Percentiles rank a stretch among this genome's conserved stretches.
phyloP scores from a whole-genome alignment of 2,797 vertebrate species.

The Pteronotus mesoamericanus region DNA sequence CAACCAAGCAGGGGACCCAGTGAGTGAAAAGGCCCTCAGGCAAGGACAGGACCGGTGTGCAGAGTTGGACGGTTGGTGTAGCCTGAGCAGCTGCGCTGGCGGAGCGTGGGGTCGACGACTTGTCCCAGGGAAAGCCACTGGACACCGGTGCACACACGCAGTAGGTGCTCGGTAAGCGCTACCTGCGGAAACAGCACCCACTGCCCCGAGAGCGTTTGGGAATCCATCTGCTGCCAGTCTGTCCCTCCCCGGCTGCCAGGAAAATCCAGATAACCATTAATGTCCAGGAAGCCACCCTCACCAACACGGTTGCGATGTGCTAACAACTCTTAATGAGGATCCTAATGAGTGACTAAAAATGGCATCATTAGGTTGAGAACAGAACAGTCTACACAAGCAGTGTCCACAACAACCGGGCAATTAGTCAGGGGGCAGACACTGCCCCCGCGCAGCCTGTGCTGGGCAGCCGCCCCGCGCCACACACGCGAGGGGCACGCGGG shows the following conservation, averaged over 20 bases:
- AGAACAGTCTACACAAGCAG: conserved; percentile 58
- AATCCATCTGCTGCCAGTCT: conserved; percentile 21
- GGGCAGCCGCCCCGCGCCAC: background rate
- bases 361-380: conserved; percentile 71
- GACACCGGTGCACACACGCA: background rate
- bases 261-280: conserved; percentile 41
- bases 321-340: conserved; percentile 72
- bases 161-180: background rate
- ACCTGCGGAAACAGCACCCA: background rate
- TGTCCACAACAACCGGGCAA: conserved; percentile 53
- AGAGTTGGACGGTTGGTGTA: background rate
- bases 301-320: conserved; percentile 64
- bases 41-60: background rate
- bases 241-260: conserved; percentile 44
- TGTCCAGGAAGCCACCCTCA: conserved; percentile 55
- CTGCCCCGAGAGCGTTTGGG: background rate
- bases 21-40: background rate
- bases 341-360: conserved; percentile 74
- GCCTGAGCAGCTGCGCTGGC: background rate
- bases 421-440: conserved; percentile 27
- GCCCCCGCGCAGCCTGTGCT: background rate
- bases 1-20: background rate
- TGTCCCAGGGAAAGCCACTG: background rate
- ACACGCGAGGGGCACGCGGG: background rate
- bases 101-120: background rate